Base-by-base conservation (phyloP, 2,113 vertebrate genomes). In the Bothrops jararaca region DNA sequence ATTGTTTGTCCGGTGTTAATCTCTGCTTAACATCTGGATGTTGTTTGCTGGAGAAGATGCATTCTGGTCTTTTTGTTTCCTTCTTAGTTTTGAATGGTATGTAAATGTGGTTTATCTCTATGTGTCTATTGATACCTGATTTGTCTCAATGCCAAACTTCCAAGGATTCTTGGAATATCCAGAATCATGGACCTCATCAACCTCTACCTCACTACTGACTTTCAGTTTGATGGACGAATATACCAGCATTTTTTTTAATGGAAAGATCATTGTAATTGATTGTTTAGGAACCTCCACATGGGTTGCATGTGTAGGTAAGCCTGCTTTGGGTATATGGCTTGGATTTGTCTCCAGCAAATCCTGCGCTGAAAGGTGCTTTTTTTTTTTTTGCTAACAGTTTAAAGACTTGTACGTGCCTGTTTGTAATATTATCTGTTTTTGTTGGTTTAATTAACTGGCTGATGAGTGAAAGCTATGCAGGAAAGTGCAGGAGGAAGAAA, bases 291-390 rank as follows among this genome's bases (percentile, higher is more conserved):
- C 69, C n/a, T 80, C 15, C 69, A 20, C 69, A 39, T 20, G n/a
- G n/a, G 5, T 5, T 74, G 15, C 64, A 74, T 60, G 5, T 5
- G 1, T 60, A 64, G 57, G 0, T 26, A 26, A 24, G 15, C 86
- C 54, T 23, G 20, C 34, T 15, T 5, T 22, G 42, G 39, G 12
- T 22, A 11, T 3, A 7, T 10, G 29, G 20, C 90, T 69, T n/a
- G 9, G 53, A 12, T n/a, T n/a, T 69, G 29, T n/a, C 48, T 58
- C 42, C 3, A 2, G 15, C 10, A 60, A 6, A 9, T 39, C 53
- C 22, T 89, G 53, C 53, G 52, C 93, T 93, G 94, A 92, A 86
- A 34, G 18, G 20, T 0, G 2, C 91, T 92, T 85, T 22, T 57
- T 58, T 57, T 39, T 18, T 80, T 80, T 80, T 39, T 80, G 69